Evolutionary conservation across 2,888 invertebrate species (phyloP).

Genomic region (Lydus trimaculatus): DNA sequence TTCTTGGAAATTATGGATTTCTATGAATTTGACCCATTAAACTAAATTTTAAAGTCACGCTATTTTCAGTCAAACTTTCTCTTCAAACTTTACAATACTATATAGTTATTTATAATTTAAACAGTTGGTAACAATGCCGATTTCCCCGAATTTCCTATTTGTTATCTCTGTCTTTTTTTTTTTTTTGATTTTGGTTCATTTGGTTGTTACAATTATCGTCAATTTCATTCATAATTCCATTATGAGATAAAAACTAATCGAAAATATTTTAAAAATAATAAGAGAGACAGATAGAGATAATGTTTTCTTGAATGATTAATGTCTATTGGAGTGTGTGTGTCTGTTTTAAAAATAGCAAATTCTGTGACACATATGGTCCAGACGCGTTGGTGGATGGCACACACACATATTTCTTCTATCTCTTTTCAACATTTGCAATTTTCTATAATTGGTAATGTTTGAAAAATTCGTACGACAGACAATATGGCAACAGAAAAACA

Average conservation of each 20-base stretch:
- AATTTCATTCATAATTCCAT: conserved; percentile 6
- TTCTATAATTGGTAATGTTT: neutral
- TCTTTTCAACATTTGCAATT: neutral
- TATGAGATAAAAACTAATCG: neutral
- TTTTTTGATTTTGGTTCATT: too few species aligned
- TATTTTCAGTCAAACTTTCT: neutral
- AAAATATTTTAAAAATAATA: neutral
- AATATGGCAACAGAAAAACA: neutral
- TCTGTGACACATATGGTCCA: neutral
- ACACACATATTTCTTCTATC: neutral
- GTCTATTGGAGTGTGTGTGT: neutral
- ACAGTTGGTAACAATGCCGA: neutral
- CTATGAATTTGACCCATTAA: conserved; percentile 26
- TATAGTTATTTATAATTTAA: neutral
- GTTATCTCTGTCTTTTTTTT: neutral
- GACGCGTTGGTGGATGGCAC: conserved; percentile 2
- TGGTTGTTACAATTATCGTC: neutral
- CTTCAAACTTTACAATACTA: neutral
- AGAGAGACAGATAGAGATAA: neutral
- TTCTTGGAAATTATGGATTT: conserved; percentile 16
- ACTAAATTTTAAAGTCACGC: conserved; percentile 24
- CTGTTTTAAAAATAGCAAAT: neutral
- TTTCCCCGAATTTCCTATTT: neutral
- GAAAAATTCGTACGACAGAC: neutral
- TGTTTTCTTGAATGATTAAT: conserved; percentile 1